Evolutionary conservation across 2,888 invertebrate genomes (phyloP).

Genomic region (Venusia cambrica): DNA sequence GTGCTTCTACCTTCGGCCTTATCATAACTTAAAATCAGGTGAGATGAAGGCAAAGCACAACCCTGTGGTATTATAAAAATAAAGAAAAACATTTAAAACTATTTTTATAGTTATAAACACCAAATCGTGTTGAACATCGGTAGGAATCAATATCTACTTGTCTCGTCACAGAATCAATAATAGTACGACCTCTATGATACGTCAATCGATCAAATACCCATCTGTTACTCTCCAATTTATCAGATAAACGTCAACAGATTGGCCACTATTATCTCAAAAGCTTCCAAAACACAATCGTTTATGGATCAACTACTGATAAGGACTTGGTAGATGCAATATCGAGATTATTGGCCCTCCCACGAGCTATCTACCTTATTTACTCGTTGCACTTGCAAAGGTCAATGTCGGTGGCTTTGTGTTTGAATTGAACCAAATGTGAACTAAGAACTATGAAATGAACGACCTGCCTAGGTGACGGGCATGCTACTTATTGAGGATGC

Average conservation of each 20-base stretch:
- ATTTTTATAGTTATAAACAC: no score
- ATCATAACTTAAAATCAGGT: no score
- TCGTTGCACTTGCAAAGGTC: constrained; percentile 2
- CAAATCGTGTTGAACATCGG: no score
- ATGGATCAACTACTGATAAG: constrained; percentile 28
- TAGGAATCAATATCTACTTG: no score
- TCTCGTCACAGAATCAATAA: no score
- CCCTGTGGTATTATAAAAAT: no score
- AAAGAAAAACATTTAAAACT: no score
- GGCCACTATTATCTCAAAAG: constrained; percentile 51
- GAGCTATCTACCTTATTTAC: no score
- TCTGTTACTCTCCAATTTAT: constrained; percentile 49
- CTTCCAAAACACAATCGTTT: constrained; percentile 38
- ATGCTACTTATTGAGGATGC: constrained; percentile 38
- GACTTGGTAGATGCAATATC: constrained; percentile 19
- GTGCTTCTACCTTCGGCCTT: no score
- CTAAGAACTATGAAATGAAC: constrained; percentile 21
- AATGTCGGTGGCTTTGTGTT: constrained; percentile 1
- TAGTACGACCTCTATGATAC: no score
- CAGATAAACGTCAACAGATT: constrained; percentile 62
- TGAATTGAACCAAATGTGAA: constrained; percentile 8
- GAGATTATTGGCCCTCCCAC: no score
- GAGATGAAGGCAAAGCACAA: no score
- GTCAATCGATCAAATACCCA: constrained; percentile 53
- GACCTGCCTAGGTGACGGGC: constrained; percentile 35